phyloP scores from a whole-genome alignment of 2,797 vertebrate species.

The Podarcis siculus region DNA sequence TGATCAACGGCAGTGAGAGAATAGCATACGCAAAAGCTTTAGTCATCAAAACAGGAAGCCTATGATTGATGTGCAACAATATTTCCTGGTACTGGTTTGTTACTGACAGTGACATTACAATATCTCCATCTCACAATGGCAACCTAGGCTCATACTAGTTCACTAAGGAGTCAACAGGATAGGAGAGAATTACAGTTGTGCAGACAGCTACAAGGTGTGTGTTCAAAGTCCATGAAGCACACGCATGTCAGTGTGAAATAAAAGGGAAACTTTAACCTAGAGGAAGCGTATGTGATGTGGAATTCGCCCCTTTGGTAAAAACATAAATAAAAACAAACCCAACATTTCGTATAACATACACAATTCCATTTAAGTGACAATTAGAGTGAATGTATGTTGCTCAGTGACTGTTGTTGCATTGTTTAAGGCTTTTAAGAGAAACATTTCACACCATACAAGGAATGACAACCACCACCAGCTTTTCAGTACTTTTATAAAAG shows the following conservation, averaged over 20 bases:
- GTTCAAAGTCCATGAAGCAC: not conserved
- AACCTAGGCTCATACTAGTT: not conserved
- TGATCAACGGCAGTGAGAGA: too few species aligned
- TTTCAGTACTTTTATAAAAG: constrained; percentile 76
- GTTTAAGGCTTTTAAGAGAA: not conserved
- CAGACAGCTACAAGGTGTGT: not conserved
- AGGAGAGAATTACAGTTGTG: not conserved
- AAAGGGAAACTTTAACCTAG: not conserved
- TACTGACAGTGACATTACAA: too few species aligned
- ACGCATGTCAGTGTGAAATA: not conserved
- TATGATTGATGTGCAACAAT: too few species aligned
- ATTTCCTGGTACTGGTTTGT: too few species aligned
- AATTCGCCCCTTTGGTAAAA: not conserved
- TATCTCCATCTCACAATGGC: too few species aligned
- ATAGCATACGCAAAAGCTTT: too few species aligned
- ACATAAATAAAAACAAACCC: not conserved
- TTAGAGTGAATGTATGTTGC: not conserved
- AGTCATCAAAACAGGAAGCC: too few species aligned
- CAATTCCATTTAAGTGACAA: not conserved
- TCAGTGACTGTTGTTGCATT: not conserved
- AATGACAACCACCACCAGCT: constrained; percentile 49
- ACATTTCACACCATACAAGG: constrained; percentile 30
- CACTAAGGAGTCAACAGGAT: not conserved
- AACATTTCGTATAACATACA: not conserved
- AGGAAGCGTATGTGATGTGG: not conserved